Conservation (phyloP, 2,113 vertebrate species). For the Physeter macrocephalus region DNA sequence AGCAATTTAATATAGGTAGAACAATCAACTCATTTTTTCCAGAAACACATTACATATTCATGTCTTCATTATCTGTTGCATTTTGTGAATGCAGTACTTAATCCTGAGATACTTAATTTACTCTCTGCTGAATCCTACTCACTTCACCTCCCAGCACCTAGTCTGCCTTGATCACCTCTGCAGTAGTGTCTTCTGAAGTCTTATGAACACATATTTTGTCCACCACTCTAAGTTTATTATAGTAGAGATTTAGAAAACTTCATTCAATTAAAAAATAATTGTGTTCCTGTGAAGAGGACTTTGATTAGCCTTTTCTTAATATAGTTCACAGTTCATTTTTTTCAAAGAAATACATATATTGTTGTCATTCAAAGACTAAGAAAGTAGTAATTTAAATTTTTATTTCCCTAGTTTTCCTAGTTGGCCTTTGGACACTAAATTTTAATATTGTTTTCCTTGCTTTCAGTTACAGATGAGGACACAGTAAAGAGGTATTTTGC, state of each 20-base stretch:
- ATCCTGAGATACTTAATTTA: not conserved
- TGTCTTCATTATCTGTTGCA: slow-evolving; percentile 8
- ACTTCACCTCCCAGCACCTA: not conserved
- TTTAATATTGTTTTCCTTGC: slow-evolving; percentile 50
- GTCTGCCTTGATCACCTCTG: not conserved
- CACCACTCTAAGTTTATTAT: not conserved
- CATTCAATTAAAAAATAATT: not conserved
- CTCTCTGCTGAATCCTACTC: not conserved
- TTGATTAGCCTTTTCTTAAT: slow-evolving; percentile 37
- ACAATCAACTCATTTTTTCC: not conserved
- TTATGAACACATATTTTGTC: not conserved
- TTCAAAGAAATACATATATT: slow-evolving; percentile 21
- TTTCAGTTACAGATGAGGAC: slow-evolving; percentile 95
- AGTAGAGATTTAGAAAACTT: not conserved
- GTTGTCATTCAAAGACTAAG: slow-evolving; percentile 33
- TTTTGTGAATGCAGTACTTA: not conserved
- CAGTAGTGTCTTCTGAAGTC: not conserved
- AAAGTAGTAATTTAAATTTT: slow-evolving; percentile 17
- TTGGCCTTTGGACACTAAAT: slow-evolving; percentile 1
- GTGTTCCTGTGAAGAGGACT: not conserved
- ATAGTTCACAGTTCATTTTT: not conserved
- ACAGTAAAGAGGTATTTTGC: slow-evolving; percentile 98
- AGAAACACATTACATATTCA: not conserved
- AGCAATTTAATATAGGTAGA: not conserved
- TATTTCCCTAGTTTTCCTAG: not conserved